These are phyloP conservation scores for Pristionchus arcanus DNA, from an alignment of 2,888 invertebrate genomes.

Conservation along the genomic window DNA sequence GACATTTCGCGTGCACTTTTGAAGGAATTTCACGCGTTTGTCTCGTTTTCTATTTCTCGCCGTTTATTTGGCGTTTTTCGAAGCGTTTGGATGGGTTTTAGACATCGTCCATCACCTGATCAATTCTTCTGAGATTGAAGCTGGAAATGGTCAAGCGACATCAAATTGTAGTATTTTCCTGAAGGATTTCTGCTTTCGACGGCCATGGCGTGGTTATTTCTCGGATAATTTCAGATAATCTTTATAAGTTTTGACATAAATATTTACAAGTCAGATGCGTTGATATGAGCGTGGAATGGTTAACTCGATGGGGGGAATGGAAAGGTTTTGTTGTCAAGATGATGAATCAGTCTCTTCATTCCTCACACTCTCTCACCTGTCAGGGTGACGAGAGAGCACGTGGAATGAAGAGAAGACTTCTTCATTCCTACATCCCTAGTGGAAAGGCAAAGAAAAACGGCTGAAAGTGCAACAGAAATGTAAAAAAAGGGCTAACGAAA, in stretches of 20 bases:
- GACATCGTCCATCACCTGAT: no score
- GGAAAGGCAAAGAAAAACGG: not conserved
- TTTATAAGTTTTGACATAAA: conserved; percentile 26
- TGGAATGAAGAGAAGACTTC: no score
- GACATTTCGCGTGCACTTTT: not conserved
- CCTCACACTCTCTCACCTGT: not conserved
- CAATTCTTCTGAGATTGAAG: no score
- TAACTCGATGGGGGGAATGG: not conserved
- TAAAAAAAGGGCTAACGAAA: not conserved
- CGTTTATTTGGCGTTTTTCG: no score
- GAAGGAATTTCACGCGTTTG: conserved; percentile 1
- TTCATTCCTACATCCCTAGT: no score
- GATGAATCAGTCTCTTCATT: not conserved
- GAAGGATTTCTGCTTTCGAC: no score
- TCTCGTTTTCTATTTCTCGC: no score
- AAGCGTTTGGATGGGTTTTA: no score
- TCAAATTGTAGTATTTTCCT: no score
- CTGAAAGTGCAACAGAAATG: conserved; percentile 3
- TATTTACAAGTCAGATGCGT: conserved; percentile 36
- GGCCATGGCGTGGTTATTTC: no score
- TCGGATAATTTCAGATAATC: not conserved
- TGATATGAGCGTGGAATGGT: conserved; percentile 47
- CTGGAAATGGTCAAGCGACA: no score
- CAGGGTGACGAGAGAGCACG: no score
- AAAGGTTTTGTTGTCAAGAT: not conserved